Evolutionary conservation across 2,797 vertebrate genomes (phyloP).

Genomic region (Molossus alvarezi): DNA sequence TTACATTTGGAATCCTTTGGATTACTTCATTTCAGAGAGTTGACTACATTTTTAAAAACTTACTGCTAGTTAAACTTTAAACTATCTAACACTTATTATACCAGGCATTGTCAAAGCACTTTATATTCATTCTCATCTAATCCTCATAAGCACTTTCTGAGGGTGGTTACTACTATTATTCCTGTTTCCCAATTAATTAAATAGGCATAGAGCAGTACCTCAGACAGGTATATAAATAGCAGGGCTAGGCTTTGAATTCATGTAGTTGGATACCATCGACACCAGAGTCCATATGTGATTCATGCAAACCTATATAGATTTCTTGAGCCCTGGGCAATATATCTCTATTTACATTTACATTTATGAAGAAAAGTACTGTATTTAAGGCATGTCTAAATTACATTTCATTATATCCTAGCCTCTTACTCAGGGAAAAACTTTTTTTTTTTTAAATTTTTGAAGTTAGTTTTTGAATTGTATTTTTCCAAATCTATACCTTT

Average conservation of each 20-base stretch:
- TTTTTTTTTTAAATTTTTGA: slow-evolving; percentile 1
- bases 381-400: slow-evolving; percentile 25
- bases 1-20: slow-evolving; percentile 49
- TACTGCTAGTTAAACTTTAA: slow-evolving; percentile 58
- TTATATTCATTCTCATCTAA: slow-evolving; percentile 45
- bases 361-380: background rate
- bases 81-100: slow-evolving; percentile 22
- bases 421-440: background rate
- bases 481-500: background rate
- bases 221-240: background rate
- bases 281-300: background rate
- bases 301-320: background rate
- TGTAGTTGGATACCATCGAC: background rate
- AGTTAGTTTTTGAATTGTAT: slow-evolving; percentile 2
- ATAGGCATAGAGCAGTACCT: background rate
- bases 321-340: background rate
- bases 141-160: slow-evolving; percentile 2
- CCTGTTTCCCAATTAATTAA: slow-evolving; percentile 31
- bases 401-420: background rate
- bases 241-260: slow-evolving; percentile 38
- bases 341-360: slow-evolving; percentile 11
- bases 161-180: background rate
- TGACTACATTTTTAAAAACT: slow-evolving; percentile 50
- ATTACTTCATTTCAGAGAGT: slow-evolving; percentile 50
- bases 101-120: background rate